Conservation (phyloP, 2,113 vertebrate species). For the Takifugu flavidus region DNA sequence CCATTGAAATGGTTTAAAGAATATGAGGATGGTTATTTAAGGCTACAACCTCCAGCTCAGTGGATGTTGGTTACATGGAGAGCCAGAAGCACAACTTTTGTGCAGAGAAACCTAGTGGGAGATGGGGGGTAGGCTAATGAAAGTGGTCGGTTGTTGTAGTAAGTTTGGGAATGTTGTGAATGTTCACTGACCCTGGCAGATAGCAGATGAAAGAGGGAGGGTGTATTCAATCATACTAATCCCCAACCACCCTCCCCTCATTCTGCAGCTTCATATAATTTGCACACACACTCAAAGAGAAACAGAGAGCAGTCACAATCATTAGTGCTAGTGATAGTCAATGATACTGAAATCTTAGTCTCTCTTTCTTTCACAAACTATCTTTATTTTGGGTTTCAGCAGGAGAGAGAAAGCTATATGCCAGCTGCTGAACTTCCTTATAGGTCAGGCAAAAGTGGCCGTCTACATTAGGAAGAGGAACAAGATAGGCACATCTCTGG, state of each 20-base stretch:
- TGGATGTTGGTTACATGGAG: slow-evolving; percentile 45
- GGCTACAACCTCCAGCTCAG: slow-evolving; percentile 46
- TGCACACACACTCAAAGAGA: slow-evolving; percentile 24
- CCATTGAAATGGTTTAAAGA: background rate
- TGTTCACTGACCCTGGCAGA: slow-evolving; percentile 67
- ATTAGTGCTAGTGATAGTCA: slow-evolving; percentile 69
- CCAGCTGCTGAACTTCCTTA: too few species aligned
- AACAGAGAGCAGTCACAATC: slow-evolving; percentile 58
- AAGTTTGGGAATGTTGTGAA: slow-evolving; percentile 45
- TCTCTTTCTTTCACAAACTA: too few species aligned
- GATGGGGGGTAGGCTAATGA: slow-evolving; percentile 7
- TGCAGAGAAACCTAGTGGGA: slow-evolving; percentile 32
- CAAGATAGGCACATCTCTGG: too few species aligned
- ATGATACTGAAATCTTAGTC: too few species aligned
- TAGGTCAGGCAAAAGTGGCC: too few species aligned
- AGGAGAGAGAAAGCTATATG: too few species aligned
- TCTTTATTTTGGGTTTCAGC: too few species aligned
- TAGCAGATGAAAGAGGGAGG: slow-evolving; percentile 53
- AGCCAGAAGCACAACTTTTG: slow-evolving; percentile 42
- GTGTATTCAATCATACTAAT: slow-evolving; percentile 69
- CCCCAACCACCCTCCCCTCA: slow-evolving; percentile 10
- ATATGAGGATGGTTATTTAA: slow-evolving; percentile 30
- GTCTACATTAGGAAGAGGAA: too few species aligned
- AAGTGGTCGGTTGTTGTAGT: slow-evolving; percentile 14
- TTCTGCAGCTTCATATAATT: slow-evolving; percentile 14